Percentiles rank a stretch among this genome's conserved stretches.
Conservation (phyloP, 2,888 invertebrate genomes). For the Drosophila gaucha region DNA sequence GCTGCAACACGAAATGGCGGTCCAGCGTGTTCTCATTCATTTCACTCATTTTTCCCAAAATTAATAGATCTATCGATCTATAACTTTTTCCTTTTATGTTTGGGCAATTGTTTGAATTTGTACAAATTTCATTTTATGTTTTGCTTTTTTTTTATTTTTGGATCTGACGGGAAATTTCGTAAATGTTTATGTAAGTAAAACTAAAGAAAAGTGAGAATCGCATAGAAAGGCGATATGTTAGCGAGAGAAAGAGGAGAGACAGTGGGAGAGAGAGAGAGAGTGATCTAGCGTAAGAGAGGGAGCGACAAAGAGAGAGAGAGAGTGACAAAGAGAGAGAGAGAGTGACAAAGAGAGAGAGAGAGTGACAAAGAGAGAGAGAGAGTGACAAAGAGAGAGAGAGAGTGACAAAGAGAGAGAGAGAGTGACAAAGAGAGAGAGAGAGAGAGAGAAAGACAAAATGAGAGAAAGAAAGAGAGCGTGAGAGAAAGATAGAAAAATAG, state of each 20-base stretch:
- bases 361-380: too few species aligned
- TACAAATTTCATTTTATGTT: slow-evolving; percentile 5
- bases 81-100: background rate
- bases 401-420: background rate
- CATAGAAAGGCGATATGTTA: background rate
- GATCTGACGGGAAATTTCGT: background rate
- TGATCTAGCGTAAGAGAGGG: too few species aligned
- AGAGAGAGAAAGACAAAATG: too few species aligned
- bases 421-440: background rate
- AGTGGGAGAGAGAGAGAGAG: background rate
- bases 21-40: slow-evolving; percentile 48
- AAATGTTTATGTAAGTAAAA: background rate
- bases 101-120: slow-evolving; percentile 2
- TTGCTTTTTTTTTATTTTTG: background rate
- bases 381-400: background rate
- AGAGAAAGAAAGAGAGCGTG: background rate
- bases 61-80: slow-evolving; percentile 1
- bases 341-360: background rate
- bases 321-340: background rate
- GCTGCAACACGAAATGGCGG: slow-evolving; percentile 54
- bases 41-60: slow-evolving; percentile 31
- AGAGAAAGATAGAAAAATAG: background rate
- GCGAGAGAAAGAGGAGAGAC: background rate
- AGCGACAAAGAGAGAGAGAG: too few species aligned
- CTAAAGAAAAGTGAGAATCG: background rate